phyloP scores from a whole-genome alignment of 92 coral and sea anemone species.

The Meandrina meandrites region DNA sequence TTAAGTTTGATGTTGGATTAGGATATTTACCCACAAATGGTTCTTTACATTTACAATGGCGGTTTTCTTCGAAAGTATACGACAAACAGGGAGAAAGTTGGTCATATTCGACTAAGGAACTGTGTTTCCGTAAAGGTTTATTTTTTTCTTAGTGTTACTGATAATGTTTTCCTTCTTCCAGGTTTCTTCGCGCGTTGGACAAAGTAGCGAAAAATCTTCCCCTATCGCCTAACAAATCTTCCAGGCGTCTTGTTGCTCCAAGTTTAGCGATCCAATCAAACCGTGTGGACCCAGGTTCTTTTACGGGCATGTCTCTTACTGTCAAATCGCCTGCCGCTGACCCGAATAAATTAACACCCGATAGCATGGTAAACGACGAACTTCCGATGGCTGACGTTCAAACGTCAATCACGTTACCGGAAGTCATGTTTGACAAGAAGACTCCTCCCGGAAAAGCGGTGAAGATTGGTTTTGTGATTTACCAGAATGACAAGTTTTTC shows the following conservation, averaged over 20 bases:
- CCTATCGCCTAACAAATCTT: conserved; percentile 40
- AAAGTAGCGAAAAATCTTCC: conserved; percentile 71
- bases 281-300: conserved; percentile 49
- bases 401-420: conserved; percentile 66
- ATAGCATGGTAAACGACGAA: conserved; percentile 33
- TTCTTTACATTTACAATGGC: no score
- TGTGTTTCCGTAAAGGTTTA: no score
- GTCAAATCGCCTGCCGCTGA: conserved; percentile 42
- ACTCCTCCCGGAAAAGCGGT: conserved; percentile 31
- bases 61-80: no score
- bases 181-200: conserved; percentile 74
- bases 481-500: conserved; percentile 76
- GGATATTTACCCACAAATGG: no score
- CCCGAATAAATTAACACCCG: conserved; percentile 25
- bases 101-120: no score
- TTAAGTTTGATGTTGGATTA: no score
- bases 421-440: conserved; percentile 47
- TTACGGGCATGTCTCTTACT: conserved; percentile 67
- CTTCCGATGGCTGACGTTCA: conserved; percentile 50
- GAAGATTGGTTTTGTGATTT: conserved; percentile 74
- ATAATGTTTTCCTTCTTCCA: conserved; percentile 5
- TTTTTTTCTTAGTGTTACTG: no score
- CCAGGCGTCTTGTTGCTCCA: conserved; percentile 54
- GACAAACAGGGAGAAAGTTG: no score
- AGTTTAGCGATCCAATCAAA: conserved; percentile 71